Evolutionary conservation across 2,888 invertebrate genomes (phyloP).

Genomic region (Leptopilina myrica): DNA sequence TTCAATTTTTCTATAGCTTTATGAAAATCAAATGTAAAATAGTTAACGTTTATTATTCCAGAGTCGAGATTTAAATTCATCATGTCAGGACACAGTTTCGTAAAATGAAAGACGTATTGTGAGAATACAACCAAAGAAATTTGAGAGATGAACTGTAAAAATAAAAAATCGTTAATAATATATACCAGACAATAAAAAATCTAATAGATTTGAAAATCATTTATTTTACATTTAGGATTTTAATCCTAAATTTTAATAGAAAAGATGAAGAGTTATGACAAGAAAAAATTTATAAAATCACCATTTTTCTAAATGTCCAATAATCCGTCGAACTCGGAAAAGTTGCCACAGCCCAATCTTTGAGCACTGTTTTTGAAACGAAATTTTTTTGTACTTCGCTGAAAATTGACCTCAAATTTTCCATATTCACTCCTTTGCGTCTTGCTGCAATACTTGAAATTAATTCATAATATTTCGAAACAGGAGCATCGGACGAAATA

Average conservation of each 20-base stretch:
- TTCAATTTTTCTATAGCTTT: constrained; percentile 92
- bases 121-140: constrained; percentile 91
- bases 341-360: constrained; percentile 93
- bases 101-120: constrained; percentile 95
- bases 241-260: too few relatives aligned
- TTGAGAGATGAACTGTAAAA: constrained; percentile 87
- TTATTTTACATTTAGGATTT: too few relatives aligned
- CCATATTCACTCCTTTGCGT: constrained; percentile 93
- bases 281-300: constrained; percentile 68
- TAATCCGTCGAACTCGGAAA: constrained; percentile 96
- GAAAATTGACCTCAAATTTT: constrained; percentile 92
- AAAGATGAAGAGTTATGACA: too few relatives aligned
- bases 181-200: too few relatives aligned
- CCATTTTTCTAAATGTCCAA: constrained; percentile 99
- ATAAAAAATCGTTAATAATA: constrained; percentile 8
- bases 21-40: constrained; percentile 97
- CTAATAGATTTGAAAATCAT: too few relatives aligned
- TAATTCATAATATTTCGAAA: constrained; percentile 94
- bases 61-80: constrained; percentile 98
- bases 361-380: constrained; percentile 92
- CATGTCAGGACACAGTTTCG: constrained; percentile 97
- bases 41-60: constrained; percentile 95
- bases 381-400: constrained; percentile 92
- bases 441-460: constrained; percentile 93
- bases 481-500: constrained; percentile 93